Percentiles rank a stretch among this genome's conserved stretches.
These are phyloP conservation scores for Hemaris fuciformis DNA, from an alignment of 2,888 invertebrate species.

Conservation along the genomic window DNA sequence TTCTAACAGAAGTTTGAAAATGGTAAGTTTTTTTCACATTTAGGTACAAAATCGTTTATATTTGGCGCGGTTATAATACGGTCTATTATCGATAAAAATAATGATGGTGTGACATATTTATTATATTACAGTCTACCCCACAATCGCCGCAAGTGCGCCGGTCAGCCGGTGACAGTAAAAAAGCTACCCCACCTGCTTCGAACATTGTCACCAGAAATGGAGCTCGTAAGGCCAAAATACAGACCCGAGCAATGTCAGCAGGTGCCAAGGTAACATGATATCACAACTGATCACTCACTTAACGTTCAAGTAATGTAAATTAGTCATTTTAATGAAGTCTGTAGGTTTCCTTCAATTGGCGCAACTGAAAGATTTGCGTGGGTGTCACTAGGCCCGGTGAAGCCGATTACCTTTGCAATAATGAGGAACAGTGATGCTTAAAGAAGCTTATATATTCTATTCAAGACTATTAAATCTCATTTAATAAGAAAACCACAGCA, in stretches of 20 bases:
- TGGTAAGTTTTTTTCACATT: neutral
- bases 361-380: neutral
- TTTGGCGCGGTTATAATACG: conserved; percentile 4
- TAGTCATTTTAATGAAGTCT: neutral
- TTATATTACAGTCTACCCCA: conserved; percentile 56
- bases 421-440: neutral
- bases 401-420: neutral
- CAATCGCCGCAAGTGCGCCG: conserved; percentile 52
- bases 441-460: neutral
- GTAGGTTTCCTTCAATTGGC: neutral
- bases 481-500: too few species aligned
- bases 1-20: neutral
- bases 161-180: conserved; percentile 59
- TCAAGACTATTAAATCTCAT: too few species aligned
- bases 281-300: neutral
- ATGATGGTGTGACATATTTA: conserved; percentile 17
- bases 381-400: neutral
- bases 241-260: conserved; percentile 83
- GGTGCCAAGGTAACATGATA: conserved; percentile 58
- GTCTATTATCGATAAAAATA: neutral
- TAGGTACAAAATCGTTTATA: conserved; percentile 12
- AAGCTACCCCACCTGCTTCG: conserved; percentile 60
- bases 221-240: conserved; percentile 84
- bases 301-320: neutral
- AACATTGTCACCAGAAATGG: conserved; percentile 81